Conservation (phyloP, 2,888 invertebrate genomes). For the Drosophila acutilabella region DNA sequence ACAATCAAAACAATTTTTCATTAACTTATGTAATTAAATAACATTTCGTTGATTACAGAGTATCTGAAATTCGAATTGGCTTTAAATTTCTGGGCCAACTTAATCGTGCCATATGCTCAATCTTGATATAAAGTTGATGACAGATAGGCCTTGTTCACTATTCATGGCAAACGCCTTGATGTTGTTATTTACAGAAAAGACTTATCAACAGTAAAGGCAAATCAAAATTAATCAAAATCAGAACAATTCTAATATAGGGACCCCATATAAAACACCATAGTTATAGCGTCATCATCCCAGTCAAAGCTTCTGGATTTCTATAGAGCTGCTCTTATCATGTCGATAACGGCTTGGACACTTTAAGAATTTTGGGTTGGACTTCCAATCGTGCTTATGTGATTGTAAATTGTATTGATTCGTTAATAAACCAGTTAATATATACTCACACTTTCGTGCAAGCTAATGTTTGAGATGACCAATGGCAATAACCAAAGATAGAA, state of each 20-base stretch:
- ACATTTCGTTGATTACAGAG: constrained; percentile 18
- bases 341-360: constrained; percentile 31
- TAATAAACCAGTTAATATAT: constrained; percentile 35
- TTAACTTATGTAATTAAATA: no score
- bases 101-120: constrained; percentile 24
- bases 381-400: constrained; percentile 1
- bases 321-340: constrained; percentile 45
- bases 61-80: constrained; percentile 2
- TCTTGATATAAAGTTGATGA: constrained; percentile 44
- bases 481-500: no score
- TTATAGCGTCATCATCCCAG: constrained; percentile 25
- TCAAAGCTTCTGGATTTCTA: constrained; percentile 21
- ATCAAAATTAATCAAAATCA: constrained; percentile 36
- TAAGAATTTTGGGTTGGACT: background rate
- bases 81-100: background rate
- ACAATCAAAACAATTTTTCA: background rate
- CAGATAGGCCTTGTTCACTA: constrained; percentile 26
- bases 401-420: constrained; percentile 29
- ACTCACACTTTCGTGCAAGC: constrained; percentile 17
- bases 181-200: constrained; percentile 31
- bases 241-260: constrained; percentile 15
- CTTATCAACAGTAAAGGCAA: constrained; percentile 30
- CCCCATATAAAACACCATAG: constrained; percentile 7
- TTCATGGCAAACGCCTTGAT: constrained; percentile 35
- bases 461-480: no score